Evolutionary conservation across 2,113 vertebrate species (phyloP).

Genomic region (Gallinago media): DNA sequence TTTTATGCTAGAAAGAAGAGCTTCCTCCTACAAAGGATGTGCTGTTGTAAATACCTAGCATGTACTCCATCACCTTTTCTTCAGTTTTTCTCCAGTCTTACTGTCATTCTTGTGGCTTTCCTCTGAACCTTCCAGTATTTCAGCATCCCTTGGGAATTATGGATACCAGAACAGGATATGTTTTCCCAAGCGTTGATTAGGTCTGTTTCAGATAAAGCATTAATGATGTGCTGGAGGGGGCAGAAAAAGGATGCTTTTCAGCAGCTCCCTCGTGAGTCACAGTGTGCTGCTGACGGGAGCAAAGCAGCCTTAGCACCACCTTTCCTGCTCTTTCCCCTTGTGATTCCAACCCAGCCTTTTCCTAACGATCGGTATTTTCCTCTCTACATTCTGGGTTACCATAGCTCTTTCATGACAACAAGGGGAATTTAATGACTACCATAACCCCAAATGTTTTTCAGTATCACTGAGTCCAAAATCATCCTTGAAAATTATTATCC

Average conservation of each 20-base stretch:
- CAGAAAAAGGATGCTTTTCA: not conserved
- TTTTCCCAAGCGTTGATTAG: not conserved
- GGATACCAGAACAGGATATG: not conserved
- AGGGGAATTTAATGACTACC: not conserved
- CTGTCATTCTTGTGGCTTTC: not conserved
- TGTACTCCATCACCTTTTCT: not conserved
- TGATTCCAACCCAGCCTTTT: not conserved
- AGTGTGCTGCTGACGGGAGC: not conserved
- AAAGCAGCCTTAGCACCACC: not conserved
- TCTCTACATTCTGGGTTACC: not conserved
- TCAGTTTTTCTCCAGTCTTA: not conserved
- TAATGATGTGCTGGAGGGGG: not conserved
- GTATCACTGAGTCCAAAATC: not conserved
- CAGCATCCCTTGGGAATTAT: not conserved
- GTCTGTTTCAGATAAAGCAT: not conserved
- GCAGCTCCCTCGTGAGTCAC: not conserved
- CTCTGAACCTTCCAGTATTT: not conserved
- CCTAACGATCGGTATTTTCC: not conserved
- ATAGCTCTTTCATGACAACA: not conserved
- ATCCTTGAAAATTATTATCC: not conserved
- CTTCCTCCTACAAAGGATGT: not conserved
- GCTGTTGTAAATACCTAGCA: not conserved
- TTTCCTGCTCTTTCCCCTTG: not conserved
- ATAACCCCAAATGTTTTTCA: not conserved
- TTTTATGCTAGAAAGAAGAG: not conserved